Base-by-base conservation (phyloP, 1,140 invertebrate species). In the Maconellicoccus hirsutus region DNA sequence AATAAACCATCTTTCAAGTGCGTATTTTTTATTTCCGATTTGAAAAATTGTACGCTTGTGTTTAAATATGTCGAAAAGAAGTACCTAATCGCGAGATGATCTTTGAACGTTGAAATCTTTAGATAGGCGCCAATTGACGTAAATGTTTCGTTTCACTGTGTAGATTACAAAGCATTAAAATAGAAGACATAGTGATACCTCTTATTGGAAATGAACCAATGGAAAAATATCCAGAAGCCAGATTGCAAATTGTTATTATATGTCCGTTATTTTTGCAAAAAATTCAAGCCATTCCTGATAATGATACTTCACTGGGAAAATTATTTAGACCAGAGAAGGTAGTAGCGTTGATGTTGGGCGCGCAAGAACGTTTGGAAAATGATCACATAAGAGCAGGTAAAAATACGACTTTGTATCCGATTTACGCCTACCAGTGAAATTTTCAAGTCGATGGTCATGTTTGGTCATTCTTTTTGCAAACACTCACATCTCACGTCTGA, bases 261-360 rank as follows among this genome's bases (percentile, higher is more conserved):
- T 92, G 90, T 77, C 90, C 91, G 0, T 81, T 83, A 12, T 82
- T 93, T 25, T 77, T 90, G 70, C 82, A 86, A 2, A 16, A 77
- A 82, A 14, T 84, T 83, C 33, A 77, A 79, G 38, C 79, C 80
- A 0, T 82, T 80, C 69, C 52, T 23, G 70, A 70, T 16, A 33
- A 71, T 14, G 61, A 69, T 19, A 52, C 69, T 33, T 69, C 39
- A 3, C 21, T 73, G 14, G 38, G 66, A 3, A 69, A 52, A 7
- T 38, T 73, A 8, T 52, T 73, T 0, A 83, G 85, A 22, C 80
- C 83, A 33, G 74, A 79, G 0, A 81, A 82, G 39, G 86, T 91
- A 4, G 78, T 93, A 27, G 88, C 88, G 7, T 88, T 93, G 83
- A 81, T 92, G 73, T 80, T 92, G 8, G 90, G 91, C 0, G 88